These are phyloP conservation scores for Anas platyrhynchos DNA, from an alignment of 2,113 vertebrate genomes.

Conservation along the genomic window DNA sequence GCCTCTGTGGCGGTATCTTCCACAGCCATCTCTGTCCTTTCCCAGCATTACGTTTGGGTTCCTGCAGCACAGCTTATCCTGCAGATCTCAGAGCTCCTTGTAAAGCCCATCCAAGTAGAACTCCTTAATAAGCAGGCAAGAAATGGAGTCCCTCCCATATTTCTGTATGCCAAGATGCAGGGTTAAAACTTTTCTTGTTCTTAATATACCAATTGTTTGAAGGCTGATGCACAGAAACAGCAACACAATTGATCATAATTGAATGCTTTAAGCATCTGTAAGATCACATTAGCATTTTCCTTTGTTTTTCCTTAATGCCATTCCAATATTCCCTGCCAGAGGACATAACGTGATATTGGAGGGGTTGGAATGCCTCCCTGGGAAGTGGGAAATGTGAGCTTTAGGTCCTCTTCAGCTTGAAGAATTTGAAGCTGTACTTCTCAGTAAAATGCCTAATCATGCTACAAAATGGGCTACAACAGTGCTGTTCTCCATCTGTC, in stretches of 20 bases:
- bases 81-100: background rate
- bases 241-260: background rate
- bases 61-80: constrained; percentile 1
- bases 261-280: background rate
- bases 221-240: background rate
- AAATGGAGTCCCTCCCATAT: background rate
- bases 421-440: background rate
- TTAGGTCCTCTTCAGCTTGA: background rate
- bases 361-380: background rate
- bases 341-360: background rate
- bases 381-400: background rate
- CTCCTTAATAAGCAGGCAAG: background rate
- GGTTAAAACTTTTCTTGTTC: background rate
- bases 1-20: background rate
- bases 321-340: background rate
- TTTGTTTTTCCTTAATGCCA: background rate
- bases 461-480: background rate
- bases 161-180: background rate
- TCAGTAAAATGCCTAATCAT: constrained; percentile 22
- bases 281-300: background rate
- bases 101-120: background rate
- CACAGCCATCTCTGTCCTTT: background rate
- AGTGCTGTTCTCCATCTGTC: accelerated
- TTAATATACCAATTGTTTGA: background rate
- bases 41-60: constrained; percentile 1